Base-by-base conservation (phyloP, 2,888 invertebrate species). In the Mimumesa dahlbomi region DNA sequence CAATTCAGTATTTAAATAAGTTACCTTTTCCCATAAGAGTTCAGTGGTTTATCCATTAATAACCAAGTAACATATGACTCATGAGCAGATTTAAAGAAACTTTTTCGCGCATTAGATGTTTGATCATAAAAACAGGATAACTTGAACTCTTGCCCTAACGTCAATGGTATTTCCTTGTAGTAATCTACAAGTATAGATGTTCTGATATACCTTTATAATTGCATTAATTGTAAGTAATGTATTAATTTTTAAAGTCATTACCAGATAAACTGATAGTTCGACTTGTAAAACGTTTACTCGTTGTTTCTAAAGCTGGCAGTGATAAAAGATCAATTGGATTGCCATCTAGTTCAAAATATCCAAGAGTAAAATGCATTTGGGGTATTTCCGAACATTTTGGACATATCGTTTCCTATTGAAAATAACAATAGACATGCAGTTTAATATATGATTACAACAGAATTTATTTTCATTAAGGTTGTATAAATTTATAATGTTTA, bases 221-320 rank as follows among this genome's bases (percentile, higher is more conserved):
- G 18, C 5, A 31, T 52, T 18, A 11, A 25, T 11, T n/a, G 34
- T 14, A 29, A 5, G n/a, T n/a, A 6, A 0, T 49, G 9, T 4
- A 9, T 34, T 13, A 14, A 36, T 22, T 4, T 34, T 29, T 34
- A 22, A 21, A 38, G 36, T 34, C 42, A 43, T 2, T 61, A 76
- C 75, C 75, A 36, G 75, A 72, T 42, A 65, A 52, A 49, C 75
- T 76, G 42, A 74, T 45, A 31, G 58, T 76, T 9, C 68, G 75
- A 46, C 72, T 75, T 11, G 72, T 49, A 42, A 72, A 76, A 22
- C 52, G 65, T 40, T 76, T 74, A 22, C 58, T 72, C 5, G 59
- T 65, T 22, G 54, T 68, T 59, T 72, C 75, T 34, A 72, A 56
- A 19, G 54, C 29, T 38, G 75, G 58, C 43, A 76, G 29, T 13